A percentile compares a stretch with the other conserved stretches of the same genome.
phyloP scores from a whole-genome alignment of 2,888 invertebrate species.

The Caenorhabditis macrosperma region DNA sequence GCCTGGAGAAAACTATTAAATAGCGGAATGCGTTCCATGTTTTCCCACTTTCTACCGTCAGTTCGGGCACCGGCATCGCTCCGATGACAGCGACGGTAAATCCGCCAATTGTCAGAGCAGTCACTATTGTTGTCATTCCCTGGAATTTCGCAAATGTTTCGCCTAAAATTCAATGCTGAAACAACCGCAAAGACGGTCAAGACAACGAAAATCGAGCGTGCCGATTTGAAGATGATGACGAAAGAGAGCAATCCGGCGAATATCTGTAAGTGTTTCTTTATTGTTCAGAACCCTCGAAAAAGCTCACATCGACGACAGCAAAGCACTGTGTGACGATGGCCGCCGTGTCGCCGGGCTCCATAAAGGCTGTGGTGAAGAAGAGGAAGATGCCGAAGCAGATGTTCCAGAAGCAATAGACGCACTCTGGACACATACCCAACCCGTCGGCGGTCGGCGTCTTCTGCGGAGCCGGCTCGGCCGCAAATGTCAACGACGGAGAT shows the following conservation, averaged over 20 bases:
- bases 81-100: conserved; percentile 32
- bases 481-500: not conserved
- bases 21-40: not conserved
- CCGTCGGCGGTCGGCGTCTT: conserved; percentile 5
- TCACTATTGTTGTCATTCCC: conserved; percentile 18
- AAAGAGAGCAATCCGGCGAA: conserved; percentile 39
- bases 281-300: not conserved
- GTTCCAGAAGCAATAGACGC: conserved; percentile 33
- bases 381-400: conserved; percentile 39
- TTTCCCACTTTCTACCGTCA: conserved; percentile 25
- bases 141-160: not conserved
- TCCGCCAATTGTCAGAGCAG: conserved; percentile 26
- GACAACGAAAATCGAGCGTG: conserved; percentile 33
- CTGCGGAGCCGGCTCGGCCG: not conserved
- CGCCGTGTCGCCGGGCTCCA: conserved; percentile 16
- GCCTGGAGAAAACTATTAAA: not conserved
- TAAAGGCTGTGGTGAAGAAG: conserved; percentile 30
- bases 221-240: conserved; percentile 40
- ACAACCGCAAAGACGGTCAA: conserved; percentile 24
- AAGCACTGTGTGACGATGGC: conserved; percentile 38
- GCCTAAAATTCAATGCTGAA: not conserved
- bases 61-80: conserved; percentile 32
- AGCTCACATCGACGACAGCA: conserved; percentile 24
- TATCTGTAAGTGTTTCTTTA: conserved; percentile 3
- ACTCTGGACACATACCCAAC: conserved; percentile 25